phyloP scores from a whole-genome alignment of 2,888 invertebrate species.

The Xanthorhoe designata region DNA sequence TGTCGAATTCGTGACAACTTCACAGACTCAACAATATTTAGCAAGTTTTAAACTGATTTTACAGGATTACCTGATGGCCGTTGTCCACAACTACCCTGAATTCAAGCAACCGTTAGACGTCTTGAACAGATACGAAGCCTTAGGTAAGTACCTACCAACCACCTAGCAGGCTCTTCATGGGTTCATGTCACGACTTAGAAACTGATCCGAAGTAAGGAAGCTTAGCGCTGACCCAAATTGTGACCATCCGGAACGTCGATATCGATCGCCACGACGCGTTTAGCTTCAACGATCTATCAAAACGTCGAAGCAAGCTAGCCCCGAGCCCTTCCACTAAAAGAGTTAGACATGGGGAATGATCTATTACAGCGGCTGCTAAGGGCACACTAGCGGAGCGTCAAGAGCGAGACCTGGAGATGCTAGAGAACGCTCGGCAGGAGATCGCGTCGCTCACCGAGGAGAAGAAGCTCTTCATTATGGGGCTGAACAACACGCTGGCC shows the following conservation, averaged over 20 bases:
- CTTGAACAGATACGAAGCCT: constrained; percentile 87
- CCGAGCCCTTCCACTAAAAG: too few species aligned
- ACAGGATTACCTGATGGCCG: constrained; percentile 85
- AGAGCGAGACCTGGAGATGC: constrained; percentile 81
- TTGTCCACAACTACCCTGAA: constrained; percentile 81
- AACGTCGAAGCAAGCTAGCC: too few species aligned
- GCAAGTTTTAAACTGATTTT: constrained; percentile 20
- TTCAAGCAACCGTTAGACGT: constrained; percentile 87
- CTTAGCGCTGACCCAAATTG: too few species aligned
- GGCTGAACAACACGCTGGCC: constrained; percentile 87
- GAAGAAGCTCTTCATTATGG: constrained; percentile 87
- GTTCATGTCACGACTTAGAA: too few species aligned
- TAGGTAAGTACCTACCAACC: constrained; percentile 62
- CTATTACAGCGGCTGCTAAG: constrained; percentile 81
- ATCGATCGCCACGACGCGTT: too few species aligned
- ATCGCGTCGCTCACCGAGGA: constrained; percentile 86
- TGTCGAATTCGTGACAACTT: too few species aligned
- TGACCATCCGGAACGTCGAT: too few species aligned
- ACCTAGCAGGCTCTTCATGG: too few species aligned
- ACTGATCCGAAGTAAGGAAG: too few species aligned
- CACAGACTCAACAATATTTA: too few species aligned
- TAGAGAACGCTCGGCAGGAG: constrained; percentile 85
- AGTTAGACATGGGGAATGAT: too few species aligned
- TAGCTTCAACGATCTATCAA: too few species aligned
- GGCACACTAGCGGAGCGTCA: constrained; percentile 83